A percentile compares a stretch with the other conserved stretches of the same genome.
Conservation (phyloP, 2,888 invertebrate species). For the Bursaphelenchus okinawaensis region DNA sequence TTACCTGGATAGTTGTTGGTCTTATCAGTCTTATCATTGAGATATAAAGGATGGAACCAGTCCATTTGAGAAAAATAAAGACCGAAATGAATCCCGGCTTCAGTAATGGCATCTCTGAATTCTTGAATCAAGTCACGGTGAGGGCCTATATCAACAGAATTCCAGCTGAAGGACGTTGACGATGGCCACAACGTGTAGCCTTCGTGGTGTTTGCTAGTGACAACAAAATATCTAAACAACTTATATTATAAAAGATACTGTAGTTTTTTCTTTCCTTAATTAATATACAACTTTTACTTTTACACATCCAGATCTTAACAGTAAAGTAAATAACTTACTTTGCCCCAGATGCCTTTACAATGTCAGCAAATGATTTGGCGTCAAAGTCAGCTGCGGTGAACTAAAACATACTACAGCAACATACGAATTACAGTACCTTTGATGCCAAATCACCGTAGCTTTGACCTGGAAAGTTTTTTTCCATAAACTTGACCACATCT, state of each 20-base stretch:
- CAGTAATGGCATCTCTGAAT: constrained; percentile 12
- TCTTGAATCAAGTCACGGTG: constrained; percentile 61
- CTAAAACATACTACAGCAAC: constrained; percentile 53
- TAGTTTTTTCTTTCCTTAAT: constrained; percentile 67
- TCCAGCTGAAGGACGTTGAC: constrained; percentile 62
- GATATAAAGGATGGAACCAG: constrained; percentile 54
- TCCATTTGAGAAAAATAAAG: constrained; percentile 56
- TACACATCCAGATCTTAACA: too few relatives aligned
- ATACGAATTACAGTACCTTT: constrained; percentile 30
- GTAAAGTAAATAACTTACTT: too few relatives aligned
- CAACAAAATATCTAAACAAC: constrained; percentile 60
- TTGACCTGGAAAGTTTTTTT: constrained; percentile 74
- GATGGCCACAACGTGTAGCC: constrained; percentile 62
- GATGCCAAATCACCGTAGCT: constrained; percentile 83
- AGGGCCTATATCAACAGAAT: constrained; percentile 61
- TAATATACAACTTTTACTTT: neutral
- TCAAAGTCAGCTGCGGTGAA: constrained; percentile 86
- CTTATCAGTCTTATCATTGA: constrained; percentile 36
- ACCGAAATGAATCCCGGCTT: constrained; percentile 50
- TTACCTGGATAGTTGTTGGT: constrained; percentile 38
- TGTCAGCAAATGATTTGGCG: constrained; percentile 74
- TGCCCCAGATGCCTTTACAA: constrained; percentile 79
- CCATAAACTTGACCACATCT: constrained; percentile 68
- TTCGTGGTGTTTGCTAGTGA: constrained; percentile 63
- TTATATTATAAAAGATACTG: constrained; percentile 28